Evolutionary conservation across 1,140 invertebrate genomes (phyloP).

Genomic region (Magallana ariakensis): DNA sequence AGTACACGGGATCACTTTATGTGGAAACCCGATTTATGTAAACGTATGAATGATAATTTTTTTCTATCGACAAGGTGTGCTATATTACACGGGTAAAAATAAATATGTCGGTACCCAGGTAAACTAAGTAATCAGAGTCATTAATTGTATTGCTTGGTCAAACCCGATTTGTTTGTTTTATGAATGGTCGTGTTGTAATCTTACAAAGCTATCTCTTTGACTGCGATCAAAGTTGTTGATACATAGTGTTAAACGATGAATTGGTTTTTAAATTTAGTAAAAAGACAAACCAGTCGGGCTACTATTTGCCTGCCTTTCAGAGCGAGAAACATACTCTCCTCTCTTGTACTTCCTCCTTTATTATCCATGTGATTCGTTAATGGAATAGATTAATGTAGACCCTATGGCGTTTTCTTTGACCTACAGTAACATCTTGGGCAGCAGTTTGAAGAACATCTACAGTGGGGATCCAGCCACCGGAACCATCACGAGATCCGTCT

Average conservation of each 20-base stretch:
- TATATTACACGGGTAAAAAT: too few species aligned
- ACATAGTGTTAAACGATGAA: slow-evolving; percentile 5
- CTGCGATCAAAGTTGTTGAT: not conserved
- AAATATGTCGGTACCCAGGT: not conserved
- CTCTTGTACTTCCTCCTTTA: not conserved
- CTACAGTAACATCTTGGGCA: not conserved
- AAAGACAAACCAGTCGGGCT: not conserved
- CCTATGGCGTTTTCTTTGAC: slow-evolving; percentile 21
- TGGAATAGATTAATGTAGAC: not conserved
- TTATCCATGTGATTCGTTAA: not conserved
- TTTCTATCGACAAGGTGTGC: too few species aligned
- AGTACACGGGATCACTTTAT: too few species aligned
- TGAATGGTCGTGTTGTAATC: not conserved
- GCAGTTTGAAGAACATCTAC: slow-evolving; percentile 28
- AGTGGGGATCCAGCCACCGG: not conserved
- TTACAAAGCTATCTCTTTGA: slow-evolving; percentile 23
- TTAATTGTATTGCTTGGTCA: slow-evolving; percentile 21
- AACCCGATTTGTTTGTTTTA: not conserved
- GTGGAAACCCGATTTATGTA: too few species aligned
- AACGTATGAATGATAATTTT: too few species aligned
- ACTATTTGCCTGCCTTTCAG: not conserved
- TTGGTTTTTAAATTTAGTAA: slow-evolving; percentile 10
- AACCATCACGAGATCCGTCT: not conserved
- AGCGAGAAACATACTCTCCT: not conserved
- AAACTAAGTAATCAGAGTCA: not conserved